Evolutionary conservation across 2,797 vertebrate species (phyloP).

Genomic region (Falco novaeseelandiae): DNA sequence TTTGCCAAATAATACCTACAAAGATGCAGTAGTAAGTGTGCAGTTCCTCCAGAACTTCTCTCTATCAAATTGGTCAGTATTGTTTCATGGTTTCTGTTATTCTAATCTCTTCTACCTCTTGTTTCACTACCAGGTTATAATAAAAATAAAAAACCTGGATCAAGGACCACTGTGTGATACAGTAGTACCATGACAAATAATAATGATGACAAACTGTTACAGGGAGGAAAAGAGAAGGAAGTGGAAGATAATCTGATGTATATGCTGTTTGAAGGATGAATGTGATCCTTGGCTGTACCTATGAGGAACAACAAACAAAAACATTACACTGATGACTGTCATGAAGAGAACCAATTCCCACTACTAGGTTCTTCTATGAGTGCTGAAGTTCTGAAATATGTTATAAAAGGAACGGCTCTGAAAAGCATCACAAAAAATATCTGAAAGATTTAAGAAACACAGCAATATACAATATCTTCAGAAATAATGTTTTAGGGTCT

Average conservation of each 20-base stretch:
- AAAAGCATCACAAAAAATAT: neutral
- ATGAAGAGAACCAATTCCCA: neutral
- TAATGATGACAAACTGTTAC: neutral
- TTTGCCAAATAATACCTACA: neutral
- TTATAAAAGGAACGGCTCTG: neutral
- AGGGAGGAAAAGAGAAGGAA: neutral
- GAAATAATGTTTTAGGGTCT: neutral
- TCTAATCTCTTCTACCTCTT: neutral
- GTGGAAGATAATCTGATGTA: neutral
- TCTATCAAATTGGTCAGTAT: neutral
- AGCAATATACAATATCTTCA: neutral
- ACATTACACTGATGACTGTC: neutral
- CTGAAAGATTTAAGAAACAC: neutral
- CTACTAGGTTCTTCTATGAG: neutral
- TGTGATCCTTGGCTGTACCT: neutral
- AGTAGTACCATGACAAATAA: neutral
- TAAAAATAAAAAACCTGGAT: neutral
- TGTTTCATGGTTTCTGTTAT: neutral
- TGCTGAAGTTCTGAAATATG: neutral
- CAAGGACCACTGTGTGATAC: neutral
- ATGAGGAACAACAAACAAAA: neutral
- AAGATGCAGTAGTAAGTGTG: neutral
- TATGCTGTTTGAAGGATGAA: neutral
- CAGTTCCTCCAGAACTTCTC: neutral
- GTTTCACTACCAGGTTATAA: neutral